Percentiles rank a stretch among this genome's conserved stretches.
Evolutionary conservation across 1,140 invertebrate species (phyloP).

Genomic region (Chrysomallon squamiferum): DNA sequence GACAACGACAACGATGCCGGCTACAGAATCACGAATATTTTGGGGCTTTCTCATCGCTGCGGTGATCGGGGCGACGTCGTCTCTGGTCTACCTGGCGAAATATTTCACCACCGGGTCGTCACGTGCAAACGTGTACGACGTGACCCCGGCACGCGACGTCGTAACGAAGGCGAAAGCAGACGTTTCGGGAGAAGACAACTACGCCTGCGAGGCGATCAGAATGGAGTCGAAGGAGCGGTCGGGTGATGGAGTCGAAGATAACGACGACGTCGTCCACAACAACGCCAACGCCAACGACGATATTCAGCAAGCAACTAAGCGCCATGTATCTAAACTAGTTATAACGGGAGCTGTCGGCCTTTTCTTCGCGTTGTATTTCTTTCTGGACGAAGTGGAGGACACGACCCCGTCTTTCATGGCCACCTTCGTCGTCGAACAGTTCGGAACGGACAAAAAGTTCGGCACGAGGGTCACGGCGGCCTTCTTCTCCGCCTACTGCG

Average conservation of each 20-base stretch:
- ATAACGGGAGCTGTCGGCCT: constrained; percentile 7
- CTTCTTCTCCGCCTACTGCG: constrained; percentile 60
- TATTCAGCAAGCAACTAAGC: background rate
- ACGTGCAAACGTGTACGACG: background rate
- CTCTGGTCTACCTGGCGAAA: background rate
- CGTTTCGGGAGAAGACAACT: too few relatives aligned
- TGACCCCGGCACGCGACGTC: too few relatives aligned
- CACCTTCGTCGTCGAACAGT: background rate
- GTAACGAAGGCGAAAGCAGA: too few relatives aligned
- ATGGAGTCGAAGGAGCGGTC: too few relatives aligned
- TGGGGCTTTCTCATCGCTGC: background rate
- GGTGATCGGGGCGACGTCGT: background rate
- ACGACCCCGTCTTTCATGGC: constrained; percentile 1
- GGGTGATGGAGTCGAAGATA: background rate
- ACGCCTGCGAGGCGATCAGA: too few relatives aligned
- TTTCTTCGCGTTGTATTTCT: constrained; percentile 1
- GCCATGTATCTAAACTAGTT: background rate
- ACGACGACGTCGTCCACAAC: background rate
- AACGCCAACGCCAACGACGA: background rate
- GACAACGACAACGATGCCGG: constrained; percentile 1
- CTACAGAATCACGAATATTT: background rate
- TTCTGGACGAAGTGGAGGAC: background rate
- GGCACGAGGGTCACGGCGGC: constrained; percentile 50
- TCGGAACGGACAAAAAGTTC: constrained; percentile 12
- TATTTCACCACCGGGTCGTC: background rate